Evolutionary conservation across 2,113 vertebrate species (phyloP).

Genomic region (Hemicordylus capensis): DNA sequence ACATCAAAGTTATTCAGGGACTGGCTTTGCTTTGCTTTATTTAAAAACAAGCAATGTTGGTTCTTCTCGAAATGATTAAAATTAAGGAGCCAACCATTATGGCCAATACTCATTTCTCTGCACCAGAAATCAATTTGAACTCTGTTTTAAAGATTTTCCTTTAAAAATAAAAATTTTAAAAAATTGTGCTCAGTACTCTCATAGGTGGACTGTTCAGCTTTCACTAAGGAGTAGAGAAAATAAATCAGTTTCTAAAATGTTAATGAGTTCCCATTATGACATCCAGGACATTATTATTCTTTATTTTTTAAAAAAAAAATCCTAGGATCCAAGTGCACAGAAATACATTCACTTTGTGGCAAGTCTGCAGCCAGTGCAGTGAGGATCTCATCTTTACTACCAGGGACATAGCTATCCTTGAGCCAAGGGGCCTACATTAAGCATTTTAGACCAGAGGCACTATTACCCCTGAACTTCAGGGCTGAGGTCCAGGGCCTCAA

Average conservation of each 20-base stretch:
- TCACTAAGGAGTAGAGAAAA: neutral
- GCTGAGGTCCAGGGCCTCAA: too few relatives aligned
- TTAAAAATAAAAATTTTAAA: too few relatives aligned
- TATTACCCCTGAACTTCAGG: too few relatives aligned
- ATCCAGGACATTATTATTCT: neutral
- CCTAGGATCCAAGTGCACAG: fast-evolving
- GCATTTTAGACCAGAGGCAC: too few relatives aligned
- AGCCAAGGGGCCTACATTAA: too few relatives aligned
- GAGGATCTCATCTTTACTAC: neutral
- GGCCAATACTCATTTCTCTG: neutral
- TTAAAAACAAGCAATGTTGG: neutral
- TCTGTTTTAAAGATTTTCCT: slow-evolving; percentile 5
- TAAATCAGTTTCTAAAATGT: neutral
- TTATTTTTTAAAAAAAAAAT: too few relatives aligned
- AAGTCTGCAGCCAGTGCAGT: slow-evolving; percentile 2
- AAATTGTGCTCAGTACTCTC: neutral
- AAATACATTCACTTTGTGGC: neutral
- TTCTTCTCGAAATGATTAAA: neutral
- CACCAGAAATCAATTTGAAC: slow-evolving; percentile 20
- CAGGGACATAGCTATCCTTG: too few relatives aligned
- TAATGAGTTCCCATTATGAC: neutral
- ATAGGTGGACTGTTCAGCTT: fast-evolving
- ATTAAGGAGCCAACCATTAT: neutral
- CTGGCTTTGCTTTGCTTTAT: neutral
- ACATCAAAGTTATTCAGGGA: neutral